Conservation (phyloP, 2,797 vertebrate genomes). For the Thunnus albacares region DNA sequence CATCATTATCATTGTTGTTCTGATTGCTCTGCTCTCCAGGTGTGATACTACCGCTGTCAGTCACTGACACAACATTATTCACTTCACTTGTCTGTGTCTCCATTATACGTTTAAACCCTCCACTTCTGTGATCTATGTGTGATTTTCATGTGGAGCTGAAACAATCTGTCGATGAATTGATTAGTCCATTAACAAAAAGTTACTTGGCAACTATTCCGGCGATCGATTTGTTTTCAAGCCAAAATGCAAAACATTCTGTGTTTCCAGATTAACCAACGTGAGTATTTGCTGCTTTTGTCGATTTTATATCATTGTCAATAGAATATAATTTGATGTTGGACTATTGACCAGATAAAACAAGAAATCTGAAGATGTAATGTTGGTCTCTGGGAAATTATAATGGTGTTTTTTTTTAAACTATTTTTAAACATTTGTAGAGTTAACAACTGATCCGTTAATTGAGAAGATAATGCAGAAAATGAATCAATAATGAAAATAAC, state of each 20-base stretch:
- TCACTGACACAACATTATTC: background rate
- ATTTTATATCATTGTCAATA: background rate
- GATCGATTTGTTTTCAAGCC: no score
- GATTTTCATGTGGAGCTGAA: background rate
- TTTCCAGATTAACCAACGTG: background rate
- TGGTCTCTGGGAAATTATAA: background rate
- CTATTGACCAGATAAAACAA: no score
- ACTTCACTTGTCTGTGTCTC: background rate
- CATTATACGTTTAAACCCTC: background rate
- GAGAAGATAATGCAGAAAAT: background rate
- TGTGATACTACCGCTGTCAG: background rate
- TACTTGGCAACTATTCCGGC: no score
- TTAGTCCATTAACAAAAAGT: no score
- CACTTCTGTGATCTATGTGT: background rate
- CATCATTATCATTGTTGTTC: background rate
- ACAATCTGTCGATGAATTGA: background rate
- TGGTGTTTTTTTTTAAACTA: background rate
- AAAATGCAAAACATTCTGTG: no score
- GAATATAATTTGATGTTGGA: no score
- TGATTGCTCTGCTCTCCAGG: conserved; percentile 5
- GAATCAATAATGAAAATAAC: background rate
- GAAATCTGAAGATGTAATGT: no score
- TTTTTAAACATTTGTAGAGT: background rate
- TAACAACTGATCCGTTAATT: background rate
- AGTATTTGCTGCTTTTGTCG: background rate